Evolutionary conservation across 2,888 invertebrate genomes (phyloP).

Genomic region (Leistus spinibarbis): DNA sequence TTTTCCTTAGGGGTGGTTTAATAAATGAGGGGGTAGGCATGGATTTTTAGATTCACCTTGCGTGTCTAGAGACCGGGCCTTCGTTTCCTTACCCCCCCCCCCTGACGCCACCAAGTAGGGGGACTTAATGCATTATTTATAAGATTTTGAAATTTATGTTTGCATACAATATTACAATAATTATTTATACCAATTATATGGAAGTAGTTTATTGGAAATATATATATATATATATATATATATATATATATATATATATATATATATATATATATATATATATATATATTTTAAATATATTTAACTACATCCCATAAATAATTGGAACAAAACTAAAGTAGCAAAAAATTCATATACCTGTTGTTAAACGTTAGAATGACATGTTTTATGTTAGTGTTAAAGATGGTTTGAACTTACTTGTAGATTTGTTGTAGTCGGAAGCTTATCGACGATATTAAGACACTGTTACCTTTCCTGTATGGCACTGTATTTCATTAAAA

Average conservation of each 20-base stretch:
- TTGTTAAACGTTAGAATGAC: too few species aligned
- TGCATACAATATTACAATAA: neutral
- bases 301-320: too few species aligned
- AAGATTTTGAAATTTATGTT: neutral
- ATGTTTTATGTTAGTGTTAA: too few species aligned
- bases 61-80: neutral
- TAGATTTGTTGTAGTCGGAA: too few species aligned
- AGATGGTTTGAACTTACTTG: too few species aligned
- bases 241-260: neutral
- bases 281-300: too few species aligned
- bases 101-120: neutral
- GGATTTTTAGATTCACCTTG: neutral
- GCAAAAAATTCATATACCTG: too few species aligned
- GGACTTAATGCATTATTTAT: neutral
- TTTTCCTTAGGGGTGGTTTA: neutral
- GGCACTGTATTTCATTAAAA: too few species aligned
- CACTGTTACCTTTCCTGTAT: too few species aligned
- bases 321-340: too few species aligned
- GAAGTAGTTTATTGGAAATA: neutral
- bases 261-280: too few species aligned
- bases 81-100: neutral
- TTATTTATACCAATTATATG: neutral
- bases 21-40: neutral
- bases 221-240: neutral
- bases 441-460: too few species aligned